Conservation (phyloP, 2,888 invertebrate genomes). For the Agrochola litura region DNA sequence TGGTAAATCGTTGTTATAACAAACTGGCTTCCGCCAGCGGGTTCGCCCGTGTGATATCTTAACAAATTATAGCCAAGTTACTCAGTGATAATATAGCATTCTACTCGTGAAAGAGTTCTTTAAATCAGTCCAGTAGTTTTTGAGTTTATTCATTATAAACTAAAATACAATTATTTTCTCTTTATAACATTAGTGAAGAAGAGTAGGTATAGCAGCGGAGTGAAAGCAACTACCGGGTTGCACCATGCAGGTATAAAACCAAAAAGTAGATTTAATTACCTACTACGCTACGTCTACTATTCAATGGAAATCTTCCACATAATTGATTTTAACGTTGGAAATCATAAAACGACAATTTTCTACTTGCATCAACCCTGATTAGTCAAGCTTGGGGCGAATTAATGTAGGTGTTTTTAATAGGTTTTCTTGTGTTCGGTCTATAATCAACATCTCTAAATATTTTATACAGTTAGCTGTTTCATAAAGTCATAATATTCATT, state of each 20-base stretch:
- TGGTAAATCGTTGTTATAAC: background rate
- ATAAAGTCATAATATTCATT: constrained; percentile 1
- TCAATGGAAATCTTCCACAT: background rate
- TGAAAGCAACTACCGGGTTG: background rate
- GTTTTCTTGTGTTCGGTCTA: background rate
- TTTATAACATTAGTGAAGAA: too few relatives aligned
- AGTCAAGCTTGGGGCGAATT: background rate
- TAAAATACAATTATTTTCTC: too few relatives aligned
- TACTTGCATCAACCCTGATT: background rate
- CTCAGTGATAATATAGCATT: too few relatives aligned
- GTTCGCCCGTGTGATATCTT: too few relatives aligned
- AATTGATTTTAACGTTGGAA: background rate
- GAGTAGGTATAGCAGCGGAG: background rate
- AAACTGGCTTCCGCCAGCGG: too few relatives aligned
- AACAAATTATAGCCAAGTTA: too few relatives aligned
- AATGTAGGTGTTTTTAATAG: background rate
- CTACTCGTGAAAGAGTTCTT: too few relatives aligned
- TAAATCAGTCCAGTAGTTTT: too few relatives aligned
- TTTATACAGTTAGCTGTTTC: background rate
- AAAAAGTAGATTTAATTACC: background rate
- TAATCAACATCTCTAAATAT: background rate
- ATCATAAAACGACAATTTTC: background rate
- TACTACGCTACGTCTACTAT: background rate
- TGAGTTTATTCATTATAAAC: too few relatives aligned
- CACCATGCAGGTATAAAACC: constrained; percentile 45